Evolutionary conservation across 2,888 invertebrate species (phyloP), one percentile per base, ranked within the genome.

Genomic region (Drosophila borealis): DNA sequence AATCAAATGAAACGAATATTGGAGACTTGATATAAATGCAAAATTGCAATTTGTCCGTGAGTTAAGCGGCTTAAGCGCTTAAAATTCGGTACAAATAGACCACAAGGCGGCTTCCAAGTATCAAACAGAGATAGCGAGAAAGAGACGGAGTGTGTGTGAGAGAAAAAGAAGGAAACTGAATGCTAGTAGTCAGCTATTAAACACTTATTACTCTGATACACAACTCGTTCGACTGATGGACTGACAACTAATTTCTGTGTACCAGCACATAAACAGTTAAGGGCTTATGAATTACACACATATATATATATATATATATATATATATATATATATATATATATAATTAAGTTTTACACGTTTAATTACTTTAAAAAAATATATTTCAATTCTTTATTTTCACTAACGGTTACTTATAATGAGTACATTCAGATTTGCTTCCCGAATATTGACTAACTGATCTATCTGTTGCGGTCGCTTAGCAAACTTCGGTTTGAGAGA

Each of bases 261-360:
- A 41, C 36, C 33, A 46, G 42, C 74, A 81, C 73, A 77, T 81
- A 74, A 81, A 74, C 81, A 83, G 81, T 86, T 86, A 66, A 74
- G 69, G 68, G 80, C 78, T 84, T 84, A 77, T 71, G 69, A 71
- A 75, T 69, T 67, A 62, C 77, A 70, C 51, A 74, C 39, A 64
- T 34, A 34, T 36, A 5, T 11, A 37, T 33, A 9, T 9, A 46
- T 39, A 17, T 17, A 1, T 17, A 17, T 36, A 5, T n/a, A 37
- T 33, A 9, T 9, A 46, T 39, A n/a, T n/a, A n/a, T n/a, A n/a
- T n/a, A n/a, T n/a, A n/a, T n/a, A n/a, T n/a, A n/a, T n/a, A n/a
- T n/a, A n/a, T n/a, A n/a, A n/a, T n/a, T n/a, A n/a, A n/a, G n/a
- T n/a, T n/a, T n/a, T n/a, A n/a, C n/a, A n/a, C n/a, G n/a, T n/a